Evolutionary conservation across 2,888 invertebrate genomes (phyloP).

Genomic region (Prostheceraeus crozeri): DNA sequence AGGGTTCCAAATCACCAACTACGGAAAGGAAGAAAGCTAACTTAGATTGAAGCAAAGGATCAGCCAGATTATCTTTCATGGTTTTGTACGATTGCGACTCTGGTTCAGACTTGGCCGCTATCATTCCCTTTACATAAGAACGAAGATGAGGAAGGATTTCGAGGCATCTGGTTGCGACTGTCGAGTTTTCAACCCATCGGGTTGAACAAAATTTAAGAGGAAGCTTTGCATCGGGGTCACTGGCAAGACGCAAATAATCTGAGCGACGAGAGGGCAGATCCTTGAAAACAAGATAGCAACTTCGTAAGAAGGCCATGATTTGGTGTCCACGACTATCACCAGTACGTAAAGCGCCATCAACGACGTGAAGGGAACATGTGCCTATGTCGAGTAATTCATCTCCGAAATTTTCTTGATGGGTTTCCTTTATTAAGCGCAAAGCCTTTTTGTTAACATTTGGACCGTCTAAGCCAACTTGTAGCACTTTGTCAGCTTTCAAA

Average conservation of each 20-base stretch:
- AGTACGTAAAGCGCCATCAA: slow-evolving; percentile 25
- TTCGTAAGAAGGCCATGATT: slow-evolving; percentile 19
- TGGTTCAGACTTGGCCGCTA: background rate
- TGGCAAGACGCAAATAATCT: slow-evolving; percentile 18
- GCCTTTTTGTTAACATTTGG: slow-evolving; percentile 13
- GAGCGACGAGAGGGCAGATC: slow-evolving; percentile 13
- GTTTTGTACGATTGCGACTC: slow-evolving; percentile 7
- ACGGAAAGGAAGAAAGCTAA: slow-evolving; percentile 15
- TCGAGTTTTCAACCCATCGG: slow-evolving; percentile 15
- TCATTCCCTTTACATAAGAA: slow-evolving; percentile 12
- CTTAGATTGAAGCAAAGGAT: slow-evolving; percentile 17
- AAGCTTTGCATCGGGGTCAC: background rate
- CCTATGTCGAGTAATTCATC: slow-evolving; percentile 14
- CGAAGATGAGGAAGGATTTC: slow-evolving; percentile 16
- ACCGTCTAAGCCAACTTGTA: slow-evolving; percentile 16
- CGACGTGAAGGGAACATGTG: slow-evolving; percentile 20
- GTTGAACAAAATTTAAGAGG: slow-evolving; percentile 24
- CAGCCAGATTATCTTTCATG: slow-evolving; percentile 7
- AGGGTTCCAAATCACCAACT: slow-evolving; percentile 10
- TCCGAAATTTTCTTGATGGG: too few species aligned
- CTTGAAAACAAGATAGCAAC: slow-evolving; percentile 22
- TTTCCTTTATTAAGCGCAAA: background rate
- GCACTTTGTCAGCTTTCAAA: background rate
- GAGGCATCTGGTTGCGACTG: slow-evolving; percentile 13
- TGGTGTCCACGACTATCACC: background rate